A percentile compares a stretch with the other conserved stretches of the same genome.
Conservation (phyloP, 2,113 vertebrate genomes). For the Protobothrops flavoviridis region DNA sequence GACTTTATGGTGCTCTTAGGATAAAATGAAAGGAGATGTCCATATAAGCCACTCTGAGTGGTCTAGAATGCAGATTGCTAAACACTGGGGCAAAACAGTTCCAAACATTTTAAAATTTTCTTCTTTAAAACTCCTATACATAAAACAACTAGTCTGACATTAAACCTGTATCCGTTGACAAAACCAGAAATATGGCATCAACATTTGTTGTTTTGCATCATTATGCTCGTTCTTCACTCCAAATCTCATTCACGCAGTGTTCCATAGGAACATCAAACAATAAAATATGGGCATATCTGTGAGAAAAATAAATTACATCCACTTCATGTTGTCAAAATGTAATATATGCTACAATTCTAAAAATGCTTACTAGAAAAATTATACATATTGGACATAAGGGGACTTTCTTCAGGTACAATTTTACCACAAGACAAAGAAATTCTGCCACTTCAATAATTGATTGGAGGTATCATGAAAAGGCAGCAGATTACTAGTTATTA, state of each 20-base stretch:
- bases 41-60: not conserved
- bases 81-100: not conserved
- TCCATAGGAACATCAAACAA: not conserved
- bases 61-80: not conserved
- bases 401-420: not conserved
- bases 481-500: not conserved
- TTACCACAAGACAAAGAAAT: slow-evolving; percentile 30
- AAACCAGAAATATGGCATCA: not conserved
- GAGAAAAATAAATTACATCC: slow-evolving; percentile 21
- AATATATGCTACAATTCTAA: not conserved
- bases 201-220: not conserved
- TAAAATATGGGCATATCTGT: not conserved
- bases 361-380: not conserved
- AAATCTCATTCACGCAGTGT: not conserved
- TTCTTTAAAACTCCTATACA: not conserved
- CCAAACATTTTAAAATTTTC: not conserved
- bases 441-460: slow-evolving; percentile 1
- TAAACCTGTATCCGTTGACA: too few relatives aligned
- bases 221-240: not conserved
- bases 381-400: not conserved
- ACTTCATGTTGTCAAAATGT: not conserved
- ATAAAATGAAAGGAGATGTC: not conserved
- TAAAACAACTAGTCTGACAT: too few relatives aligned
- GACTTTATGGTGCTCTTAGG: not conserved
- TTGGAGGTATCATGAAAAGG: not conserved